These are phyloP conservation scores for Tetraodon nigroviridis DNA, from an alignment of 2,113 vertebrate genomes.

Conservation along the genomic window DNA sequence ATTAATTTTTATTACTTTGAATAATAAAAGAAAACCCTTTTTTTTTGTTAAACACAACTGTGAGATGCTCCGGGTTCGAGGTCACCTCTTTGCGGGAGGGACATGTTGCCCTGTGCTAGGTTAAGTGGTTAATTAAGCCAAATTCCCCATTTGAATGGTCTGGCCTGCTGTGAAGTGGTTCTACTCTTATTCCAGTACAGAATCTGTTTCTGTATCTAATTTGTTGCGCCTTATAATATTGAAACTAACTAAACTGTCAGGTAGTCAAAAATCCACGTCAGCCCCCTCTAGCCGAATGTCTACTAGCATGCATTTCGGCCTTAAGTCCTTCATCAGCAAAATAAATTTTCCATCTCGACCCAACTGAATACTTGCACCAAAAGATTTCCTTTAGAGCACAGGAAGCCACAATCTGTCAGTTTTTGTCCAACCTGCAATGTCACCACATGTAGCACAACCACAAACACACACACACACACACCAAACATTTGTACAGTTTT, in stretches of 20 bases:
- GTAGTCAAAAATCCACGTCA: not conserved
- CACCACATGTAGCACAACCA: not conserved
- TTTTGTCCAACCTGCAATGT: slow-evolving; percentile 21
- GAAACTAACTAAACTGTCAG: slow-evolving; percentile 52
- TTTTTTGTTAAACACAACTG: no score
- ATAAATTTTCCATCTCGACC: slow-evolving; percentile 56
- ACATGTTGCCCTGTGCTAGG: no score
- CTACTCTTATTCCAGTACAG: no score
- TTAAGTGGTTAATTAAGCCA: no score
- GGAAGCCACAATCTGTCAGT: slow-evolving; percentile 64
- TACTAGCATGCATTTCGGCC: slow-evolving; percentile 34
- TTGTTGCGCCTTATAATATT: slow-evolving; percentile 46
- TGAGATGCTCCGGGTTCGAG: no score
- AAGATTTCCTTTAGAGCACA: slow-evolving; percentile 43
- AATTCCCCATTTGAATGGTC: no score
- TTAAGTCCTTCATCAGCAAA: slow-evolving; percentile 56
- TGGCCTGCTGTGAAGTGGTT: no score
- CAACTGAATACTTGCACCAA: slow-evolving; percentile 68
- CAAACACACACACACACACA: slow-evolving; percentile 1
- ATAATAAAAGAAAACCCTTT: no score
- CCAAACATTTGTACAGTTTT: slow-evolving; percentile 4
- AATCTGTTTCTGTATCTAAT: slow-evolving; percentile 13
- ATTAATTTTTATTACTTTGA: no score
- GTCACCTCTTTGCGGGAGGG: no score
- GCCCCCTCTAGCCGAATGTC: slow-evolving; percentile 22